phyloP scores from a whole-genome alignment of 2,888 invertebrate genomes.

The Acrobasis consociella region DNA sequence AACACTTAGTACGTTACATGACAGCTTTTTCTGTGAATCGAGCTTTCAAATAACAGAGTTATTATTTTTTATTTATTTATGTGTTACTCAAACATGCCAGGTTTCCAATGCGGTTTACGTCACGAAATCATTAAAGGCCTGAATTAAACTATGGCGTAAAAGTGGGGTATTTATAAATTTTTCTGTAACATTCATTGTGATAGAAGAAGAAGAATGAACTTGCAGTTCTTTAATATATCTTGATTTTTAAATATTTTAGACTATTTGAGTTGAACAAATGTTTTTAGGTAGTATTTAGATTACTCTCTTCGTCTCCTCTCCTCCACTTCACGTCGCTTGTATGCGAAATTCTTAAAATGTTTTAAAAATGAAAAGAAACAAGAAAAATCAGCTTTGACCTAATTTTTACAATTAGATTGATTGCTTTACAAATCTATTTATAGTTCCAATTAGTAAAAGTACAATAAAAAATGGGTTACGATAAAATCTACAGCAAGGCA shows the following conservation, averaged over 20 bases:
- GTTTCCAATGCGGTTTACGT: slow-evolving; percentile 1
- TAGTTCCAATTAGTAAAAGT: slow-evolving; percentile 7
- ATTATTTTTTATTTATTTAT: too few relatives aligned
- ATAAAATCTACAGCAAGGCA: slow-evolving; percentile 16
- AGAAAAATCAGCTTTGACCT: not conserved
- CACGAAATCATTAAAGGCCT: slow-evolving; percentile 3
- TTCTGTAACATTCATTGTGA: too few relatives aligned
- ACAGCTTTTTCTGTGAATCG: slow-evolving; percentile 16
- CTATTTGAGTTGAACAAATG: not conserved
- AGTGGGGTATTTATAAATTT: not conserved
- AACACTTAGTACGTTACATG: slow-evolving; percentile 21
- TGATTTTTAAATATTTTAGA: not conserved
- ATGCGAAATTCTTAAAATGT: too few relatives aligned
- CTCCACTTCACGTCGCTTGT: too few relatives aligned
- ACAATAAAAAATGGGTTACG: slow-evolving; percentile 9
- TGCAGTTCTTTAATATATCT: too few relatives aligned
- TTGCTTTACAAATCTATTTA: not conserved
- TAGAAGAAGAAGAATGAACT: too few relatives aligned
- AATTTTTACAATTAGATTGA: not conserved
- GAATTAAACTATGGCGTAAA: not conserved
- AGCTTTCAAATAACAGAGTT: slow-evolving; percentile 4
- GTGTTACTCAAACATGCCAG: slow-evolving; percentile 7
- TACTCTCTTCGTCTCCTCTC: too few relatives aligned
- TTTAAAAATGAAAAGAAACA: too few relatives aligned
- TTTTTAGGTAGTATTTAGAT: too few relatives aligned